Base-by-base conservation (phyloP, 2,888 invertebrate genomes). In the Scaptomyza flava region DNA sequence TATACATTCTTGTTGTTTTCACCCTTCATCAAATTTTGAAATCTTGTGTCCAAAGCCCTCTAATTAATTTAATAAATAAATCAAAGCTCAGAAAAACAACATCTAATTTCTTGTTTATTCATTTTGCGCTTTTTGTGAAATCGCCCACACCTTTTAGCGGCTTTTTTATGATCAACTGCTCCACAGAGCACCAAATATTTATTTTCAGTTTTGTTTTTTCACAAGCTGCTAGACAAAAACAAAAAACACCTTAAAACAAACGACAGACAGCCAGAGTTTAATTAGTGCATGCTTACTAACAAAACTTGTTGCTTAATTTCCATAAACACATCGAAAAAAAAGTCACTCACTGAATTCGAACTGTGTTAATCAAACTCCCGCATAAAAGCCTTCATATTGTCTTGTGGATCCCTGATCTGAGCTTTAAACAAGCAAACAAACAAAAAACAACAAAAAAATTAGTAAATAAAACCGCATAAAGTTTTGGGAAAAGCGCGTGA, bases 281-380 rank as follows among this genome's bases (percentile, higher is more conserved):
- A 87, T 87, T 89, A 87, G 87, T 89, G 89, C 89, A 87, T 81
- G 87, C 68, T 75, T 78, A 81, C 89, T 87, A 87, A 87, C 89
- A 89, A 89, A 79, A 76, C 76, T 76, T 66, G 80, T 82, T 83
- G 86, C 78, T 73, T 76, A 87, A 80, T 68, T 70, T 65, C 46
- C 68, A 66, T 65, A 77, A 80, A 69, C 53, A 62, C 54, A 48
- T 11, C 3, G 6, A 27, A 27, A 27, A 27, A 27, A 27, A 27
- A 5, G 4, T 6, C 27, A 27, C 27, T 6, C 27, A 50, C 50
- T 50, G 34, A 20, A 50, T 50, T 34, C 43, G 36, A 72, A 77
- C 70, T 70, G 83, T 89, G 89, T 83, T 87, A 86, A 86, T 87
- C 80, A 89, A 82, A 78, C 85, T 72, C 85, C 89, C 88, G 78